A percentile compares a stretch with the other conserved stretches of the same genome.
Evolutionary conservation across 1,140 invertebrate genomes (phyloP).

Genomic region (Tetramorium alpestre): DNA sequence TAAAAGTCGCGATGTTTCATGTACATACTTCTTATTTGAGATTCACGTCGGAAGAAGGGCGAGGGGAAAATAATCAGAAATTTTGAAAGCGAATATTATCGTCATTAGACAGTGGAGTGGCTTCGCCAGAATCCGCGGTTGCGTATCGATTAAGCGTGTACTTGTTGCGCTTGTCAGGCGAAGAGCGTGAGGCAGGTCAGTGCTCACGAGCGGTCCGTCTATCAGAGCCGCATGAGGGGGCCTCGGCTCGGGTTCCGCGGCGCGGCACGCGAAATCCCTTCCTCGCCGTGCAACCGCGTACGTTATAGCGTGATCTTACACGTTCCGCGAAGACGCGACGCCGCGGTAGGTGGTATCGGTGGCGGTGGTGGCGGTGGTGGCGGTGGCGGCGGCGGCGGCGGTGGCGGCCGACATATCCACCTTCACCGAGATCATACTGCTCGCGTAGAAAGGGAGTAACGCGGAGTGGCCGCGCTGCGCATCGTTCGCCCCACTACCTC

Average conservation of each 20-base stretch:
- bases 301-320: conserved; percentile 18
- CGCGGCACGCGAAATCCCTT: neutral
- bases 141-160: neutral
- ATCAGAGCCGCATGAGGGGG: conserved; percentile 74
- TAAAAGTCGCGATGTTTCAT: neutral
- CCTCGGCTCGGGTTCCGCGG: neutral
- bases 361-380: neutral
- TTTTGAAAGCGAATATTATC: neutral
- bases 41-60: neutral
- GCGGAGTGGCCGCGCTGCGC: conserved; percentile 85
- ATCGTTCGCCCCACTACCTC: conserved; percentile 83
- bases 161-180: conserved; percentile 16
- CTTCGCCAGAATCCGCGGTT: neutral
- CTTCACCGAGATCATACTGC: conserved; percentile 78
- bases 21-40: neutral
- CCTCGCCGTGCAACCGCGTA: neutral
- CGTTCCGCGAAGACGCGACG: conserved; percentile 21
- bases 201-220: conserved; percentile 73
- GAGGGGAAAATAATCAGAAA: neutral
- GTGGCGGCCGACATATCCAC: neutral
- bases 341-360: neutral
- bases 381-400: neutral
- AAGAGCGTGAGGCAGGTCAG: conserved; percentile 75
- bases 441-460: conserved; percentile 85
- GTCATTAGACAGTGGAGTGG: neutral